Base-by-base conservation (phyloP, 2,113 vertebrate genomes). In the Tenrec ecaudatus region DNA sequence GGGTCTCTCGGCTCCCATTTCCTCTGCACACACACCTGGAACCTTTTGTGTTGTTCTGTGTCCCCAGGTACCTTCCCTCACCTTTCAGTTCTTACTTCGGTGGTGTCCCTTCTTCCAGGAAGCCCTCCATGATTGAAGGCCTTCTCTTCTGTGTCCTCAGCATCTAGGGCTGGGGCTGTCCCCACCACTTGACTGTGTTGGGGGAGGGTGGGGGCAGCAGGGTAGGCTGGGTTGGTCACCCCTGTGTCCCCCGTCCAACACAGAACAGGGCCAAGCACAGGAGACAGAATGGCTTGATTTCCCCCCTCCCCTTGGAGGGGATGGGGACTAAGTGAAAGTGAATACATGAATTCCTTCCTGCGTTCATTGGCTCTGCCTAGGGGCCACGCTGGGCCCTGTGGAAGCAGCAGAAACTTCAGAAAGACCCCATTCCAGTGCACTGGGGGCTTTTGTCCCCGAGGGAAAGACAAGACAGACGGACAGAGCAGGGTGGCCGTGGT, bases 11-110 rank as follows among this genome's bases (percentile, higher is more conserved):
- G 16, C 31, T 2, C n/a, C 27, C 4, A 31, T 27, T 53, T 29
- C 27, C 43, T 47, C 0, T n/a, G 66, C 57, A 1, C 68, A 4
- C 53, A 1, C 33, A 22, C 73, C 79, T 40, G 57, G 43, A 57
- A 14, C 6, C 2, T 10, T 2, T 14, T 57, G n/a, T 36, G 23
- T 38, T 4, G 2, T 77, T 19, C 11, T 58, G 27, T 76, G 38
- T 16, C 25, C 11, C 43, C 33, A 23, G 0, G 15, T 3, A 0
- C 19, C 10, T 38, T 47, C 27, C 8, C 0, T 1, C 62, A 9
- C 6, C 79, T 40, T 23, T 66, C 23, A 17, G 29, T 40, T 85
- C 87, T 76, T 2, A 3, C 19, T 68, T 53, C 15, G 14, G 76
- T 23, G 69, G 31, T 58, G 3, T n/a, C 27, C 10, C 31, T 53